These are phyloP conservation scores for Crocidura indochinensis DNA, from an alignment of 2,797 vertebrate genomes.

Conservation along the genomic window DNA sequence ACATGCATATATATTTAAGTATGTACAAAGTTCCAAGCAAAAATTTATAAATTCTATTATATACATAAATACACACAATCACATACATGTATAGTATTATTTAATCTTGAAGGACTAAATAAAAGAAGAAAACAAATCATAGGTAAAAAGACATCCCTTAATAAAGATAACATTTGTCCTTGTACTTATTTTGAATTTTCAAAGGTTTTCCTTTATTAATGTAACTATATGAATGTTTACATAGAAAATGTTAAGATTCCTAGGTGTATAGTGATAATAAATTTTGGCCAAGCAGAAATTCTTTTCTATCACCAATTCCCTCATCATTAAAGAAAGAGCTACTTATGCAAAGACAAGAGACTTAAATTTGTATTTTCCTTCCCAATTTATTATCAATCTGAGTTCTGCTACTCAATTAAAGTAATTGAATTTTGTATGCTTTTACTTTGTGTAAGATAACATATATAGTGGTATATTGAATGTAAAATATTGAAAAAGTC, in stretches of 20 bases:
- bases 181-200: constrained; percentile 48
- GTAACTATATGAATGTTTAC: neutral
- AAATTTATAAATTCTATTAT: neutral
- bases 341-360: constrained; percentile 42
- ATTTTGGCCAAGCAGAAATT: constrained; percentile 13
- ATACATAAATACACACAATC: too few species aligned
- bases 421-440: constrained; percentile 14
- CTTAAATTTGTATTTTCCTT: constrained; percentile 42
- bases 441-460: neutral
- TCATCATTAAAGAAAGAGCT: constrained; percentile 43
- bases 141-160: neutral
- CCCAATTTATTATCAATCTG: constrained; percentile 32
- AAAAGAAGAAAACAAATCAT: constrained; percentile 34
- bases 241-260: neutral
- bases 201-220: neutral
- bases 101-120: neutral
- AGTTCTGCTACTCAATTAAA: constrained; percentile 55
- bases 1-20: neutral
- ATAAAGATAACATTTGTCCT: neutral
- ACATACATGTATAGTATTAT: neutral
- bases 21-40: neutral
- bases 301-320: neutral
- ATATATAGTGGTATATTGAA: neutral
- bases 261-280: neutral
- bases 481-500: constrained; percentile 34